A percentile compares a stretch with the other conserved stretches of the same genome.
phyloP scores from a whole-genome alignment of 2,888 invertebrate species.

The Pelosia muscerda region DNA sequence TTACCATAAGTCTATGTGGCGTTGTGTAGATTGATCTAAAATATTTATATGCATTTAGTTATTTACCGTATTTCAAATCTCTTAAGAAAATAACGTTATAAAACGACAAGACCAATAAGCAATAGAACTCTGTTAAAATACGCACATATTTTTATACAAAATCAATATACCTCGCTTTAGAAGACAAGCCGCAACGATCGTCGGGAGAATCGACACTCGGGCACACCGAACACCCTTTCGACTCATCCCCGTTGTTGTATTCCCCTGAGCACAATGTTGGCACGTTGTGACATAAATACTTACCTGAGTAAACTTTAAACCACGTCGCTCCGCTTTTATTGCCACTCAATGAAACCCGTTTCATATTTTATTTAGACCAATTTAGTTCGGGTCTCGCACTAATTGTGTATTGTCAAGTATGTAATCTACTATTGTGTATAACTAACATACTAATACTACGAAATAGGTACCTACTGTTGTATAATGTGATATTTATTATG shows the following conservation, averaged over 20 bases:
- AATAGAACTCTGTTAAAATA: slow-evolving; percentile 20
- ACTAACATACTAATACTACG: not conserved
- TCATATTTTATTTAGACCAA: slow-evolving; percentile 55
- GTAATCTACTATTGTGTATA: not conserved
- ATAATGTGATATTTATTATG: not conserved
- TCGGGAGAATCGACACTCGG: slow-evolving; percentile 64
- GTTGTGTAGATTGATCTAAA: too few relatives aligned
- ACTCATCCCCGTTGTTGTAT: slow-evolving; percentile 68
- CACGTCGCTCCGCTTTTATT: slow-evolving; percentile 72
- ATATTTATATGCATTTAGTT: too few relatives aligned
- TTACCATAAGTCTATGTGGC: too few relatives aligned
- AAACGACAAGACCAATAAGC: slow-evolving; percentile 16
- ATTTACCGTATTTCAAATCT: not conserved
- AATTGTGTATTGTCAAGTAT: slow-evolving; percentile 31
- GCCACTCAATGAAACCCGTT: slow-evolving; percentile 57
- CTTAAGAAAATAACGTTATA: slow-evolving; percentile 1
- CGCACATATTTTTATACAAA: slow-evolving; percentile 58
- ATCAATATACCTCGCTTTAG: slow-evolving; percentile 69
- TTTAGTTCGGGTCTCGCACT: slow-evolving; percentile 50
- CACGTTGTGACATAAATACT: slow-evolving; percentile 80
- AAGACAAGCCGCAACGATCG: slow-evolving; percentile 63
- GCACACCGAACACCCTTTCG: slow-evolving; percentile 67
- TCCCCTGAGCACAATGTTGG: slow-evolving; percentile 73
- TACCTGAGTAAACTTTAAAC: slow-evolving; percentile 77
- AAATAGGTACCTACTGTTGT: too few relatives aligned